phyloP scores from a whole-genome alignment of 2,797 vertebrate genomes.

The Prionace glauca region DNA sequence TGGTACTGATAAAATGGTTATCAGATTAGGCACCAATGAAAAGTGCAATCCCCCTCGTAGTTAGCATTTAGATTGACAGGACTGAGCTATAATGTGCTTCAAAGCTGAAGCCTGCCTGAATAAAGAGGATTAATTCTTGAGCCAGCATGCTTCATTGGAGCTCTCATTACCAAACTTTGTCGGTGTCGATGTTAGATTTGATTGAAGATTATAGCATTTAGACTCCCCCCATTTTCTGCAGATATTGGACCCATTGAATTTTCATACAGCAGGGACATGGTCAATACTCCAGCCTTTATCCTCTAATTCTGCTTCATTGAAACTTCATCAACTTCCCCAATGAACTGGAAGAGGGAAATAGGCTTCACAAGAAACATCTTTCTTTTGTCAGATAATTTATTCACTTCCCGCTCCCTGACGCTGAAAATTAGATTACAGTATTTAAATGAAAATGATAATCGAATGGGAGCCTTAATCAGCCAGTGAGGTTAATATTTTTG shows the following conservation, averaged over 20 bases:
- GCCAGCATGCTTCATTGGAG: constrained; percentile 78
- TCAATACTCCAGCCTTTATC: constrained; percentile 76
- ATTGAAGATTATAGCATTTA: constrained; percentile 99
- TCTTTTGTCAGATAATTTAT: constrained; percentile 72
- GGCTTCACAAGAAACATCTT: constrained; percentile 69
- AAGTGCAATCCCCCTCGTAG: constrained; percentile 65
- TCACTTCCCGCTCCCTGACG: constrained; percentile 72
- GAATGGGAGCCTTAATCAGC: constrained; percentile 66
- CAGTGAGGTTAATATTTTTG: constrained; percentile 75
- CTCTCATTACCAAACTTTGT: constrained; percentile 93
- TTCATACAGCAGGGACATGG: constrained; percentile 64
- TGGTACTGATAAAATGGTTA: constrained; percentile 59
- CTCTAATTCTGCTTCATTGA: constrained; percentile 99
- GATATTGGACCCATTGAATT: constrained; percentile 51
- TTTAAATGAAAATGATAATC: constrained; percentile 99
- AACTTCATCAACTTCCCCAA: constrained; percentile 99
- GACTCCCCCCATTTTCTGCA: constrained; percentile 59
- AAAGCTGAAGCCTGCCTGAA: constrained; percentile 69
- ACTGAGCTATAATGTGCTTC: constrained; percentile 77
- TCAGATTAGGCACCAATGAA: constrained; percentile 71
- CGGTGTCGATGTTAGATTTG: constrained; percentile 81
- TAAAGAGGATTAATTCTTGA: constrained; percentile 78
- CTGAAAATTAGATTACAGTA: constrained; percentile 99
- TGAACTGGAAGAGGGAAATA: constrained; percentile 97
- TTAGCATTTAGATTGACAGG: constrained; percentile 99